Base-by-base conservation (phyloP, 2,888 invertebrate genomes). In the Herminia tarsipennalis region DNA sequence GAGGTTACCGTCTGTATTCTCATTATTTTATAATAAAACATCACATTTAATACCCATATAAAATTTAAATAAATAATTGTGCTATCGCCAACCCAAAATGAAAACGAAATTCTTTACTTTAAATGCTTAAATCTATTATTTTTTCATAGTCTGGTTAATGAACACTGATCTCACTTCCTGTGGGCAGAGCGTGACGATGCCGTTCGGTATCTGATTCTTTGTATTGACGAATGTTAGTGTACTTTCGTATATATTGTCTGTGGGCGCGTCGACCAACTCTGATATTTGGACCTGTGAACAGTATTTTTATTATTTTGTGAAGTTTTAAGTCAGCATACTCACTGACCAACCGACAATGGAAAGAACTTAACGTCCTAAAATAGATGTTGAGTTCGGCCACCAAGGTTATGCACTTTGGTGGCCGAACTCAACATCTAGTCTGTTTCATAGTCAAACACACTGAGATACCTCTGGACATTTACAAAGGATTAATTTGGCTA, bases 141-240 rank as follows among this genome's bases (percentile, higher is more conserved):
- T 81, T 32, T 72, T 80, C 3, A 75, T 34, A 0, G 86, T 84
- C 8, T 79, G 76, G 51, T 87, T 83, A 35, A 90, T 68, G 67
- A 93, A 88, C 24, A 92, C 92, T 0, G 93, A 92, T 44, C 92
- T 82, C 30, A 93, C 80, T 56, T 93, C 93, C 93, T 93, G 93
- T 13, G 93, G 93, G 66, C 94, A 94, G 1, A 93, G 77, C 0
- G 83, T 78, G 34, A 86, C 42, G 0, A 76, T 50, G 0, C 76
- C 81, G 30, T 69, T 75, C 1, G 78, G 70, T 2, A 87, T 14
- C 0, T 65, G 66, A 5, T 54, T 60, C 28, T 83, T 78, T 13
- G 91, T 55, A 21, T 74, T 77, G 8, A 87, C 77, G 76, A 92
- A 93, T 2, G 94, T 92, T 12, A 94, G 70, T 0, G 93, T 83